These are phyloP conservation scores for Mactra quadrangularis DNA, from an alignment of 1,140 invertebrate genomes.

Conservation along the genomic window DNA sequence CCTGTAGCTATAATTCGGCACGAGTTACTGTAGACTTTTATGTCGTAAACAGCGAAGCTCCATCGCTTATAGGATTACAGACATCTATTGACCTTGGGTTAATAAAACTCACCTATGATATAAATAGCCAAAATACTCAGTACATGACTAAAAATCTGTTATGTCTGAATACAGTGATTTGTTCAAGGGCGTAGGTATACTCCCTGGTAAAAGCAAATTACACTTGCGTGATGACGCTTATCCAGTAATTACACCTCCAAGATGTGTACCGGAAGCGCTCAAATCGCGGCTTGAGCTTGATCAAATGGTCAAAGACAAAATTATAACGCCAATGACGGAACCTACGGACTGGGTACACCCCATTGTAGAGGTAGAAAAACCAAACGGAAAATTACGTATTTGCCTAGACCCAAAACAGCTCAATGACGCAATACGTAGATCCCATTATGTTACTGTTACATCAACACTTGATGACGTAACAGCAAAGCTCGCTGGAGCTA, in stretches of 20 bases:
- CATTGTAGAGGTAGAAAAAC: conserved; percentile 49
- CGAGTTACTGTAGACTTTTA: neutral
- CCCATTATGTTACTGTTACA: conserved; percentile 59
- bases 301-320: conserved; percentile 58
- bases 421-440: conserved; percentile 58
- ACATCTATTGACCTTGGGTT: neutral
- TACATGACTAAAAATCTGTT: neutral
- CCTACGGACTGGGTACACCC: conserved; percentile 66
- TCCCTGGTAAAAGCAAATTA: conserved; percentile 55
- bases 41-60: conserved; percentile 4
- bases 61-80: neutral
- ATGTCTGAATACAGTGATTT: conserved; percentile 25
- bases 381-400: conserved; percentile 62
- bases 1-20: conserved; percentile 6
- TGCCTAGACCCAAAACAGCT: conserved; percentile 67
- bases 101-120: neutral
- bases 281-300: conserved; percentile 41
- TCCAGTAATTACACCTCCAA: conserved; percentile 54
- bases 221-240: conserved; percentile 40
- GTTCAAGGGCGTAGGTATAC: conserved; percentile 24
- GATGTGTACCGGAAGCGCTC: conserved; percentile 37
- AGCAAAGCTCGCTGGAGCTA: conserved; percentile 34
- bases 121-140: no score
- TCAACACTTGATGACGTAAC: conserved; percentile 57
- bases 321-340: conserved; percentile 61